Base-by-base conservation (phyloP, 23 tunicate genomes). In the Trididemnum nubilum region DNA sequence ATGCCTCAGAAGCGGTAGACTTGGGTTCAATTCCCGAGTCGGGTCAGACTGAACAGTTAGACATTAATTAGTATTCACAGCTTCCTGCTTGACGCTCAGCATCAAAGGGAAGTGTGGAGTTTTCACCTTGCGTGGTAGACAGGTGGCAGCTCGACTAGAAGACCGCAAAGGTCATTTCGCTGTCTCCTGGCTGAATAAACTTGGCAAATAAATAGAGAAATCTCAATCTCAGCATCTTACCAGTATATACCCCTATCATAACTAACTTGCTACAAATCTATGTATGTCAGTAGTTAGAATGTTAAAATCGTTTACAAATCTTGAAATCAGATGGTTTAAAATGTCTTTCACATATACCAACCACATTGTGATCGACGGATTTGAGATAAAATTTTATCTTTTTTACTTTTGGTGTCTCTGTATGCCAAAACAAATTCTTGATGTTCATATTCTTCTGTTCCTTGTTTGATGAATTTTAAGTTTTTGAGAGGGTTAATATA, bases 81-180 rank as follows among this genome's bases (percentile, higher is more conserved):
- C 54, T 44, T 44, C 54, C 54, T 44, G 54, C 54, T 44, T 44
- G 54, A 44, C 54, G 54, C 54, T 44, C 54, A 44, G 54, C 54
- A 44, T 44, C 54, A 44, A 44, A 44, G 54, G 54, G 54, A 44
- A 44, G 54, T 44, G 54, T 44, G 54, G 54, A 44, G 54, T 44
- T 44, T 44, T 44, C 54, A 44, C 54, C 54, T 44, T 44, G 54
- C 54, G 54, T 44, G 54, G 54, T 44, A 44, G 54, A 44, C 54
- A 44, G 54, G 54, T 44, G 54, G 54, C 54, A 44, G 54, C 54
- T 44, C 54, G 54, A 44, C 54, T 44, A 44, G 54, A 44, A 44
- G 54, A 44, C 54, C 54, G 54, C 54, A 44, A 44, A 44, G 54
- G 54, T 44, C 54, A 44, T 44, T 44, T 44, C 54, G 54, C 54